Conservation (phyloP, 1,140 invertebrate genomes). For the Zaprionus tsacasi region DNA sequence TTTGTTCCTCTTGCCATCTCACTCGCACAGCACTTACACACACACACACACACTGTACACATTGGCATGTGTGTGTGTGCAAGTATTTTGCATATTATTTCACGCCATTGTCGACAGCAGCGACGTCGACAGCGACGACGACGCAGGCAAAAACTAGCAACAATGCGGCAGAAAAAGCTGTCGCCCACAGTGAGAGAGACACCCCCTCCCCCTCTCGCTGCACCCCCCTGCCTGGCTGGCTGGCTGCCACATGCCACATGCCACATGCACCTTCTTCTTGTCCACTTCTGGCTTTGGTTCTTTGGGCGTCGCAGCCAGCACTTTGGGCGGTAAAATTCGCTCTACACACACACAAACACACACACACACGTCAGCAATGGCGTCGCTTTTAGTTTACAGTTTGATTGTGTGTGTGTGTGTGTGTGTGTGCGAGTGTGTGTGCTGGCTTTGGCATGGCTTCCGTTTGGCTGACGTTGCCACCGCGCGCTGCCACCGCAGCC, state of each 20-base stretch:
- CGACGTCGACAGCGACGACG: conserved; percentile 23
- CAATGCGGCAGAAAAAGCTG: conserved; percentile 77
- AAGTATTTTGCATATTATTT: conserved; percentile 81
- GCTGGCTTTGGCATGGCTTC: conserved; percentile 55
- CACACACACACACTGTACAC: too few species aligned
- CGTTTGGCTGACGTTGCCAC: conserved; percentile 50
- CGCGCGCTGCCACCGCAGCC: conserved; percentile 39
- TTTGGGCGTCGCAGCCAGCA: conserved; percentile 67
- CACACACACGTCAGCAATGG: conserved; percentile 61
- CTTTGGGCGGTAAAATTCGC: conserved; percentile 73
- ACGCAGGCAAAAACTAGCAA: conserved; percentile 55
- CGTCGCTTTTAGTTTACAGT: conserved; percentile 71
- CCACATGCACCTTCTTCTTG: conserved; percentile 35
- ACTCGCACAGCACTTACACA: conserved; percentile 3
- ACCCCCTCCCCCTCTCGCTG: background rate
- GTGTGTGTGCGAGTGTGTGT: conserved; percentile 17
- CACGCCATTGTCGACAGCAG: conserved; percentile 68
- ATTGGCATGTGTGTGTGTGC: conserved; percentile 26
- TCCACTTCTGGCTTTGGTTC: conserved; percentile 61
- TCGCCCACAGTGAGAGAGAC: conserved; percentile 43
- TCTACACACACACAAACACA: conserved; percentile 53
- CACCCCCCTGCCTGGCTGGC: conserved; percentile 9
- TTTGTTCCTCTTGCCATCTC: conserved; percentile 25
- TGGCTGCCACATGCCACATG: conserved; percentile 28
- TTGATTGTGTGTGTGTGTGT: conserved; percentile 41